Evolutionary conservation across 1,140 invertebrate species (phyloP), one percentile per base, ranked within the genome.

Genomic region (Brachionus paranguensis): DNA sequence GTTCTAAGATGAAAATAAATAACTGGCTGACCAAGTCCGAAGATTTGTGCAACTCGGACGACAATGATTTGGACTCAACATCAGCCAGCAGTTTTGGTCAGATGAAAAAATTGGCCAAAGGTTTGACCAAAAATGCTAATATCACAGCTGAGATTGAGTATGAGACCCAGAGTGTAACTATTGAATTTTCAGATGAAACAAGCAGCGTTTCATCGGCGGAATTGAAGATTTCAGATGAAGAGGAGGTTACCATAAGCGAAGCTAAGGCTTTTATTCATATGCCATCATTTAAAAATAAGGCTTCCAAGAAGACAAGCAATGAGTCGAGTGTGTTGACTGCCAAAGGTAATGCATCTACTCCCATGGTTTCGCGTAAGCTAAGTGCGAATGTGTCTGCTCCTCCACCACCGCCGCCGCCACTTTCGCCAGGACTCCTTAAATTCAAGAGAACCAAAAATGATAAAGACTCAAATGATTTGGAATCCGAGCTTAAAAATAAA

Each of bases 1-100:
- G 17, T 17, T 81, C 78, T 14, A 81, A 81, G 37, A 60, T 81
- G 37, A 81, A 81, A 81, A 81, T 81, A 64, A 81, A 81, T 12
- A 64, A 81, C 20, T 81, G 78, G 78, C 14, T 81, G 3, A 29
- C 53, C 2, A 64, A 68, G n/a, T 81, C 78, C 20, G 27, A 60
- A 12, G 41, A 81, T n/a, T 65, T 60, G 64, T 11, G 33, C 17
- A 33, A 43, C 60, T 45, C 20, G 12, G 33, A 64, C 45, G 45
- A 79, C n/a, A 53, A 64, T 29, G 47, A 55, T 64, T 47, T 78
- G 74, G 76, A 55, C 14, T 33, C 24, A n/a, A 79, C 45, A 43
- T 79, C 76, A 27, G 50, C 12, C 17, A 79, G 55, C 11, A 79
- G 55, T 33, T 79, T 64, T 60, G 50, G 24, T 27, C 41, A 37